These are phyloP conservation scores for Hypomecis atomaria DNA, from an alignment of 2,888 invertebrate species.

Conservation along the genomic window DNA sequence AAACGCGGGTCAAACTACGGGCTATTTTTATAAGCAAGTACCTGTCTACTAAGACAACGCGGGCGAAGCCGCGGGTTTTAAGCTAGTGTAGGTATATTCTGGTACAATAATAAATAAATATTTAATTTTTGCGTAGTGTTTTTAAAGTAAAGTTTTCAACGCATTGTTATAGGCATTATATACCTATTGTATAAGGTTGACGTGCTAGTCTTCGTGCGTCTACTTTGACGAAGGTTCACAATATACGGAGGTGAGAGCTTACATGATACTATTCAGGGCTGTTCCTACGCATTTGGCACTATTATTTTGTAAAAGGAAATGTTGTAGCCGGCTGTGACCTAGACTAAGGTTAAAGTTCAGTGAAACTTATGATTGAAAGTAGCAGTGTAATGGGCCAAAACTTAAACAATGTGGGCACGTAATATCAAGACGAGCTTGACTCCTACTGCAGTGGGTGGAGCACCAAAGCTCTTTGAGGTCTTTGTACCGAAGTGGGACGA, in stretches of 20 bases:
- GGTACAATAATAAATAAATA: too few relatives aligned
- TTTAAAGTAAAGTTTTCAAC: too few relatives aligned
- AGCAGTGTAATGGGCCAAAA: neutral
- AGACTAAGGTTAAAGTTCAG: neutral
- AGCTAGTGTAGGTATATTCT: too few relatives aligned
- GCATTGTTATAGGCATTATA: neutral
- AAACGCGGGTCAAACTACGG: too few relatives aligned
- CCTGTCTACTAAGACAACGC: too few relatives aligned
- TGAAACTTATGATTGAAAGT: neutral
- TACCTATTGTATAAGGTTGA: constrained; percentile 4
- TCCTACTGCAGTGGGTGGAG: too few relatives aligned
- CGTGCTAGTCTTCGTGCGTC: neutral
- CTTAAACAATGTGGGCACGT: neutral
- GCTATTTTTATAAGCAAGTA: too few relatives aligned
- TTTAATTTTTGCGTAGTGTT: too few relatives aligned
- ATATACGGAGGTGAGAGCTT: constrained; percentile 13
- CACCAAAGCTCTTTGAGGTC: too few relatives aligned
- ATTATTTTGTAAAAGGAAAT: constrained; percentile 9
- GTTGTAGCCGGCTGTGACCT: neutral
- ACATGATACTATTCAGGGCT: constrained; percentile 4
- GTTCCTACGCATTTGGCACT: constrained; percentile 5
- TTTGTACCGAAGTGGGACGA: too few relatives aligned
- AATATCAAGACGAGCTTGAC: too few relatives aligned
- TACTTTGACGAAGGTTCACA: constrained; percentile 18
- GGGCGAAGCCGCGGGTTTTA: too few relatives aligned